Evolutionary conservation across 2,113 vertebrate species (phyloP).

Genomic region (Neolamprologus ventralis): DNA sequence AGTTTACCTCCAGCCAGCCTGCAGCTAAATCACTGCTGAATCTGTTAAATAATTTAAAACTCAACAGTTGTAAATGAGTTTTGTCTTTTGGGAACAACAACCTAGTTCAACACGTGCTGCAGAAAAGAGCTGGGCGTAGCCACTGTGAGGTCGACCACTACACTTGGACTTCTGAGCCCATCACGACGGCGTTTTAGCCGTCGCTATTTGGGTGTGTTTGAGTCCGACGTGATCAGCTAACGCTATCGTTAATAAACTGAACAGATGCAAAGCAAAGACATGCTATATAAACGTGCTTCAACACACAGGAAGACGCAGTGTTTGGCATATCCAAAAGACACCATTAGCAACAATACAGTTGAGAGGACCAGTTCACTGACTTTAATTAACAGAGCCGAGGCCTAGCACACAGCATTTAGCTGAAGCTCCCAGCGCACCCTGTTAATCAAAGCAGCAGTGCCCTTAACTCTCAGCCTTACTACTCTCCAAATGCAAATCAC

Average conservation of each 20-base stretch:
- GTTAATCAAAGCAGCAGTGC: background rate
- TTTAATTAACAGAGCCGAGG: background rate
- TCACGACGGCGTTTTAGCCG: background rate
- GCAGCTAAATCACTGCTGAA: background rate
- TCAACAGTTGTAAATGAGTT: background rate
- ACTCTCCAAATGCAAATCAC: background rate
- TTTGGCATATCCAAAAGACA: background rate
- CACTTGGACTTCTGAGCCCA: background rate
- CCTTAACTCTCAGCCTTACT: background rate
- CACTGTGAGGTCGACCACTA: background rate
- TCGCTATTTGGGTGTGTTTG: no score
- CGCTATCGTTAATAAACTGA: accelerated
- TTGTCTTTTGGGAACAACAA: background rate
- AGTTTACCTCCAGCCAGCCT: background rate
- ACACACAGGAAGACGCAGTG: background rate
- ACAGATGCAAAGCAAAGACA: background rate
- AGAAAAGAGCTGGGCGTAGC: background rate
- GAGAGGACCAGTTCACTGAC: background rate
- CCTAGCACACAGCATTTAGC: background rate
- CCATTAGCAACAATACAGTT: background rate
- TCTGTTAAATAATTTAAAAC: background rate
- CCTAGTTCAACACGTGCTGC: background rate
- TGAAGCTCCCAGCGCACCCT: background rate
- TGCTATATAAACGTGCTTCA: background rate
- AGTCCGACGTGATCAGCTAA: background rate